Percentiles rank a stretch among this genome's conserved stretches.
These are phyloP conservation scores for Stenodera caucasica DNA, from an alignment of 2,888 invertebrate species.

Conservation along the genomic window DNA sequence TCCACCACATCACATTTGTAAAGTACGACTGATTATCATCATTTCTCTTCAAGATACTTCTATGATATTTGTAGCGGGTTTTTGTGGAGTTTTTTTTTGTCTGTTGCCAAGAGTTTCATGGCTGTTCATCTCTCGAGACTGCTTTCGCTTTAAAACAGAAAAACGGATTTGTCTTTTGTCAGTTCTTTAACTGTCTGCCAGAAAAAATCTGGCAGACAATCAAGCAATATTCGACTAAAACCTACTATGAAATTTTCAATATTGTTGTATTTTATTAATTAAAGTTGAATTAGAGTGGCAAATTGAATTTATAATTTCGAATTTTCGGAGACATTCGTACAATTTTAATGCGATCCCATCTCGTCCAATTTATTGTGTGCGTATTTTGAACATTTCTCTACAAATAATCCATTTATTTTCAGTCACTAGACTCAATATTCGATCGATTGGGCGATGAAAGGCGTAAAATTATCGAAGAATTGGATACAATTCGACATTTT, in stretches of 20 bases:
- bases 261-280: too few relatives aligned
- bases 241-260: too few relatives aligned
- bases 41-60: constrained; percentile 16
- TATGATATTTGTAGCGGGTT: constrained; percentile 14
- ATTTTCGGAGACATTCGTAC: too few relatives aligned
- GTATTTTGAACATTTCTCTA: too few relatives aligned
- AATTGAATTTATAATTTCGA: too few relatives aligned
- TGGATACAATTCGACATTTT: background rate
- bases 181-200: background rate
- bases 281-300: too few relatives aligned
- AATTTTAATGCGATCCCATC: too few relatives aligned
- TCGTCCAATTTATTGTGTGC: too few relatives aligned
- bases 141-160: background rate
- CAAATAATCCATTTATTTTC: too few relatives aligned
- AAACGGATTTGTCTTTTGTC: background rate
- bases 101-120: background rate
- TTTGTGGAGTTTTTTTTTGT: background rate
- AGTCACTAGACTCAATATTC: background rate
- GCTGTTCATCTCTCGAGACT: background rate
- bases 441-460: background rate
- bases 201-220: background rate
- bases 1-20: background rate
- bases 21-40: constrained; percentile 16
- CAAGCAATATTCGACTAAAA: background rate
- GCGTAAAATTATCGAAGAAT: background rate